Base-by-base conservation (phyloP, 2,888 invertebrate species). In the Caenorhabditis zanzibari region DNA sequence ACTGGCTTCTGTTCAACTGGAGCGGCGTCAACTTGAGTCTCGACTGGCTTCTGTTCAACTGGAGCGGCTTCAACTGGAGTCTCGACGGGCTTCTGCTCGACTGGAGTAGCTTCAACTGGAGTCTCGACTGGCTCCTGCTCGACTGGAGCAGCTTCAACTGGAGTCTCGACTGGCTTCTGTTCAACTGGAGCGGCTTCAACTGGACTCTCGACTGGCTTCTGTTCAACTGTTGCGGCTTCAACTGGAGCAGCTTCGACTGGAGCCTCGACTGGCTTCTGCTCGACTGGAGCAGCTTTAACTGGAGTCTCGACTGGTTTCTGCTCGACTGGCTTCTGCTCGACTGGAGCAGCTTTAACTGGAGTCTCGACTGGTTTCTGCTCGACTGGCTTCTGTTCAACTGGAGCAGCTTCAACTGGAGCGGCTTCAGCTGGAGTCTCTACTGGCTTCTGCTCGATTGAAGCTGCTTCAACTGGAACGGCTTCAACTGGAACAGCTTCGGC, bases 401-500 rank as follows among this genome's bases (percentile, higher is more conserved):
- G 74, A 54, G 35, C 35, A 41, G 32, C 41, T 52, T 74, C 52
- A 32, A 49, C 49, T 35, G 61, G 59, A 56, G 64, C 72, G 24
- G 38, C 41, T 44, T 81, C 54, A n/a, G 24, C 69, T 61, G 66
- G 75, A 35, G 44, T 19, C 19, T 47, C 47, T 1, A 10, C 68
- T 22, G 38, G 59, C 19, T 58, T 58, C n/a, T 59, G 26, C 49
- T 76, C 49, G 22, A 47, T 66, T 59, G 32, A 38, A 26, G 47
- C 61, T 38, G 64, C 58, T 22, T 66, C n/a, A n/a, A n/a, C 47
- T 26, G 26, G 41, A 26, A 54, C 58, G 69, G 72, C 26, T 54
- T 41, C 75, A 16, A 41, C 56, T 71, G 79, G 52, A 38, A 54
- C 68, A 68, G 68, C 54, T 24, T 24, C 24, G 16, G 56, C 73